A percentile compares a stretch with the other conserved stretches of the same genome.
phyloP scores from a whole-genome alignment of 1,140 invertebrate genomes.

The Zaprionus lachaisei region DNA sequence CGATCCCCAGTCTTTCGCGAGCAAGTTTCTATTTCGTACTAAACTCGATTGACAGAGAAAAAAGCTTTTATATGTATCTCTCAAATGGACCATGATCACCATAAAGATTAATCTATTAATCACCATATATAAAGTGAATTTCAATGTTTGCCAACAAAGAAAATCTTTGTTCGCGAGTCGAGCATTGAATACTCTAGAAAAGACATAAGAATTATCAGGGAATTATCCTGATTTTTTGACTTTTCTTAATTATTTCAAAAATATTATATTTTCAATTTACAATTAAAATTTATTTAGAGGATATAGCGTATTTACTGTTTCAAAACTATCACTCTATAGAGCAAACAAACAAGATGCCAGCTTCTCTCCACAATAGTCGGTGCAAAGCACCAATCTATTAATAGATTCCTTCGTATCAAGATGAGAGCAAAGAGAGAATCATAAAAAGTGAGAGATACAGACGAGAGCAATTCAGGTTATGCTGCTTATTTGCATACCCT shows the following conservation, averaged over 20 bases:
- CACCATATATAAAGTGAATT: not conserved
- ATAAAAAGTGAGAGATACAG: not conserved
- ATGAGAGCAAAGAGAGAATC: not conserved
- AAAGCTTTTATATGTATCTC: slow-evolving; percentile 11
- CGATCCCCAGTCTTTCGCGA: not conserved
- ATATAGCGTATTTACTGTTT: not conserved
- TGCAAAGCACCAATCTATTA: not conserved
- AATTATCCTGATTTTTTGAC: too few relatives aligned
- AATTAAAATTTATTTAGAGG: not conserved
- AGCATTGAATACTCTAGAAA: not conserved
- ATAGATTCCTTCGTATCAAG: not conserved
- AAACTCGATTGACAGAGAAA: not conserved
- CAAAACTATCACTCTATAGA: not conserved
- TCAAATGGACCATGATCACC: not conserved
- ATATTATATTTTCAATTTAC: not conserved
- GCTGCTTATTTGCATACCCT: not conserved
- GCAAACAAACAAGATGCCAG: not conserved
- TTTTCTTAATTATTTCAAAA: not conserved
- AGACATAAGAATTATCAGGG: not conserved
- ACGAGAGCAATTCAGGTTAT: not conserved
- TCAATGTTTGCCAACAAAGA: not conserved
- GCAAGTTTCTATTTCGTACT: slow-evolving; percentile 18
- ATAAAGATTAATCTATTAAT: slow-evolving; percentile 27
- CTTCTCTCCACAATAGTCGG: not conserved
- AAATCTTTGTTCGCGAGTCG: not conserved